phyloP scores from a whole-genome alignment of 2,888 invertebrate genomes.

The Trisateles emortualis region DNA sequence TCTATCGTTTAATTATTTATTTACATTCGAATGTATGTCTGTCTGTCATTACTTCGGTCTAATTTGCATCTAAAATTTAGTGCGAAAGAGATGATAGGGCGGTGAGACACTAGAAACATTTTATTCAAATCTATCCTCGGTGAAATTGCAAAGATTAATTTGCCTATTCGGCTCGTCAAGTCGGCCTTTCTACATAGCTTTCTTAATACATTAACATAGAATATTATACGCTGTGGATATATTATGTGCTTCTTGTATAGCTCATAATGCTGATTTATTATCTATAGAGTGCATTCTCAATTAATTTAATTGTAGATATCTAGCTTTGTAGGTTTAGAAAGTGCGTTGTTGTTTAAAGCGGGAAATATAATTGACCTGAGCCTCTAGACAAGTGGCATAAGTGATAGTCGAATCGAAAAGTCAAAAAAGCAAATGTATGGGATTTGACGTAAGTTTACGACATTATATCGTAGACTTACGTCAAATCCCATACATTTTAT shows the following conservation, averaged over 20 bases:
- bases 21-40: constrained; percentile 20
- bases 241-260: constrained; percentile 9
- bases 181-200: constrained; percentile 22
- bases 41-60: constrained; percentile 57
- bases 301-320: constrained; percentile 6
- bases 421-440: too few species aligned
- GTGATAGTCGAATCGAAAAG: too few species aligned
- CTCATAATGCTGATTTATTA: constrained; percentile 2
- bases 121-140: constrained; percentile 62
- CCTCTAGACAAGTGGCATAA: too few species aligned
- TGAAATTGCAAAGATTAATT: constrained; percentile 41
- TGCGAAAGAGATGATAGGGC: constrained; percentile 65
- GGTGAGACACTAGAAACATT: constrained; percentile 49
- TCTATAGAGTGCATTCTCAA: background rate
- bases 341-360: background rate
- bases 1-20: constrained; percentile 26
- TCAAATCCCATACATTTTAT: too few species aligned
- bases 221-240: constrained; percentile 9
- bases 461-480: too few species aligned
- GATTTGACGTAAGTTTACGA: too few species aligned
- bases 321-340: constrained; percentile 1
- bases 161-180: constrained; percentile 5
- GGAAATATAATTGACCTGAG: background rate
- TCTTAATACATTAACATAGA: constrained; percentile 22
- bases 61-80: constrained; percentile 64